phyloP scores from a whole-genome alignment of 2,888 invertebrate species.

The Chrysomela aeneicollis region DNA sequence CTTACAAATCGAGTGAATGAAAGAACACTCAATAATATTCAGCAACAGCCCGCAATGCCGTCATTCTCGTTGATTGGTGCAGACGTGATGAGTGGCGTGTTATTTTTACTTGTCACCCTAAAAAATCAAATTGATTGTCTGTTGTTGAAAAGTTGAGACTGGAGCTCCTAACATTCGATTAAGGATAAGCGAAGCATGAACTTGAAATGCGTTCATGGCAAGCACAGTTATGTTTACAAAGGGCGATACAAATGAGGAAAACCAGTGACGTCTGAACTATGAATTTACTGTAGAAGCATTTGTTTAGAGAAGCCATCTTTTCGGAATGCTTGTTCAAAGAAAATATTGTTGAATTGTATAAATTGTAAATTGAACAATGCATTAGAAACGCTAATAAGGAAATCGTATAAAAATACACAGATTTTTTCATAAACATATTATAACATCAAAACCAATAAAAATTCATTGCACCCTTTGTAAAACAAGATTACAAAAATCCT shows the following conservation, averaged over 20 bases:
- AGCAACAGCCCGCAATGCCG: constrained; percentile 30
- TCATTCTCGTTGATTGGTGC: constrained; percentile 32
- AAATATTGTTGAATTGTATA: too few species aligned
- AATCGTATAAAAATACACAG: too few species aligned
- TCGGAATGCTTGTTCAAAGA: too few species aligned
- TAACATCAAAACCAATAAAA: too few species aligned
- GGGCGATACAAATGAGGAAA: constrained; percentile 53
- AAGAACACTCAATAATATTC: constrained; percentile 28
- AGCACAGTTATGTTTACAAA: constrained; percentile 51
- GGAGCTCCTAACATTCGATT: constrained; percentile 48
- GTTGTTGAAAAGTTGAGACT: constrained; percentile 43
- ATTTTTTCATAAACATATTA: too few species aligned
- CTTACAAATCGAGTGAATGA: constrained; percentile 11
- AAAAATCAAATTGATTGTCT: constrained; percentile 43
- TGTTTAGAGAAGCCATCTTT: not conserved
- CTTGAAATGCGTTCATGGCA: constrained; percentile 44
- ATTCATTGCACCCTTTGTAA: too few species aligned
- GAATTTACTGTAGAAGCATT: too few species aligned
- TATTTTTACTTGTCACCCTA: constrained; percentile 34
- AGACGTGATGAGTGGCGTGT: constrained; percentile 32
- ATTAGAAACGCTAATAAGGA: too few species aligned
- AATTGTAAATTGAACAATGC: too few species aligned
- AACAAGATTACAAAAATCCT: too few species aligned
- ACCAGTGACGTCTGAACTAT: not conserved
- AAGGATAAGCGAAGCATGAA: constrained; percentile 47